Evolutionary conservation across 2,888 invertebrate species (phyloP).

Genomic region (Digitonthophagus gazella): DNA sequence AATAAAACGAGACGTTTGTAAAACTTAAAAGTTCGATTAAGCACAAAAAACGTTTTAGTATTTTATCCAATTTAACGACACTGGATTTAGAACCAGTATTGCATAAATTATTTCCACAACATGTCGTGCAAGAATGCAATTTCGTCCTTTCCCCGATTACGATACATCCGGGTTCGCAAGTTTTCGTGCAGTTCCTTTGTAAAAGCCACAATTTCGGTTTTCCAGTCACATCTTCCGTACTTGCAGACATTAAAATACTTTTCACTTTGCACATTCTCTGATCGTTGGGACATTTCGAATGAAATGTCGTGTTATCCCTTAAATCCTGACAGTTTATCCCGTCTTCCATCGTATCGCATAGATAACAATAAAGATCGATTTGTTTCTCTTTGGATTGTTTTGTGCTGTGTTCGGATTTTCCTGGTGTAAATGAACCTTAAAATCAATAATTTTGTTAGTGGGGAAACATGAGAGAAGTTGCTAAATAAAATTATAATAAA

Average conservation of each 20-base stretch:
- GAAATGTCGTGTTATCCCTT: slow-evolving; percentile 59
- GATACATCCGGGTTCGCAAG: slow-evolving; percentile 85
- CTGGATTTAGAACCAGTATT: slow-evolving; percentile 60
- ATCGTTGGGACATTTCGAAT: slow-evolving; percentile 75
- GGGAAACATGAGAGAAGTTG: neutral
- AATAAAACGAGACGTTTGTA: neutral
- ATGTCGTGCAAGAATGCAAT: slow-evolving; percentile 82
- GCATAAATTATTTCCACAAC: slow-evolving; percentile 76
- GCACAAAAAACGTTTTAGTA: neutral
- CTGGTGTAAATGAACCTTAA: slow-evolving; percentile 31
- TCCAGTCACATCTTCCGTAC: slow-evolving; percentile 75
- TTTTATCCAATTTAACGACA: neutral
- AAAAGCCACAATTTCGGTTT: slow-evolving; percentile 79
- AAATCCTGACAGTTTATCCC: slow-evolving; percentile 71
- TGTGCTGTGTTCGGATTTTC: slow-evolving; percentile 62
- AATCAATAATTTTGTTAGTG: slow-evolving; percentile 38
- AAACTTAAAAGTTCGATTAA: neutral
- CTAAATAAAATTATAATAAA: neutral
- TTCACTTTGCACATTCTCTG: slow-evolving; percentile 80
- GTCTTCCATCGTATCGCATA: slow-evolving; percentile 74
- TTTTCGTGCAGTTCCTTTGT: slow-evolving; percentile 78
- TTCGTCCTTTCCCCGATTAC: slow-evolving; percentile 87
- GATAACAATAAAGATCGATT: slow-evolving; percentile 80
- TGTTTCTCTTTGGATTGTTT: slow-evolving; percentile 74
- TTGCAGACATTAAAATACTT: slow-evolving; percentile 78